Base-by-base conservation (phyloP, 2,113 vertebrate species). In the Picathartes gymnocephalus region DNA sequence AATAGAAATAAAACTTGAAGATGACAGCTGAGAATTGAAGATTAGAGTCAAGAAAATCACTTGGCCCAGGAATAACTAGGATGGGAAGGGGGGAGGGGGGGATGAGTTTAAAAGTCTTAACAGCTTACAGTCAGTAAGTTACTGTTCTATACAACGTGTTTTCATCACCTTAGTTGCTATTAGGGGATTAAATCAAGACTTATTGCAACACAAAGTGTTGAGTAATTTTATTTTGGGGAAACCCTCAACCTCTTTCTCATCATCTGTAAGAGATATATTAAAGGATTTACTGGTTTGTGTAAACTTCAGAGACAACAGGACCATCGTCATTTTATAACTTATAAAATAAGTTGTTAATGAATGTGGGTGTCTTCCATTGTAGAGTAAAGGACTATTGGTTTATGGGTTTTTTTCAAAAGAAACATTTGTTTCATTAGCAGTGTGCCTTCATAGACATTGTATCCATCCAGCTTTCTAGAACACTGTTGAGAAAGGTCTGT, bases 81-180 rank as follows among this genome's bases (percentile, higher is more conserved):
- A 19, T 20, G 2, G 3, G 1, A n/a, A n/a, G 7, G 18, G 5
- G 11, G 4, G 3, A 13, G 1, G 8, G 6, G 6, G 22, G 4
- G 16, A 33, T 50, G 7, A 30, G 11, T 61, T 58, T 68, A 44
- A 40, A 45, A 56, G 33, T 40, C 50, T 23, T 80, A 60, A 44
- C 2, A 62, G 15, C 27, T 81, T 60, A 48, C 8, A 81, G 79
- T 71, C 18, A 51, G 7, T 48, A 81, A 68, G 11, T n/a, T 72
- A 62, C n/a, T 47, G 22, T 48, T 82, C 61, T 53, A 19, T 56
- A 58, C 11, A 44, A 54, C 39, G 21, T 22, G 40, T 61, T 71
- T 80, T 42, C 24, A 10, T 65, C 60, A 9, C 20, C 14, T 92
- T 4, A 56, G 0, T 88, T 77, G 20, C 45, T 88, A 3, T 57